Evolutionary conservation across 2,113 vertebrate species (phyloP), one percentile per base, ranked within the genome.

Genomic region (Perca schrenkii): DNA sequence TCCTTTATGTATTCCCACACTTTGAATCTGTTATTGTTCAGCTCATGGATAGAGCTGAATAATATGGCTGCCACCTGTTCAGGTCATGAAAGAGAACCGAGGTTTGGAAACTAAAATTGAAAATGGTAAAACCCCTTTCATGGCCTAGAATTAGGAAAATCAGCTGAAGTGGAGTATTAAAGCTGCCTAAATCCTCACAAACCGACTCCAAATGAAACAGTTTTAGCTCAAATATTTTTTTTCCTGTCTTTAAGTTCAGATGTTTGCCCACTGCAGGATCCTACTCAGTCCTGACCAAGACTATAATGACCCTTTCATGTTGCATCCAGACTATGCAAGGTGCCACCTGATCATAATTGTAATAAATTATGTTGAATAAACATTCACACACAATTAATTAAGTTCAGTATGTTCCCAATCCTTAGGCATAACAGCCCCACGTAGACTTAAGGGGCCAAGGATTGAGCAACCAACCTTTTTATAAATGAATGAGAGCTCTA

Each of bases 1-100:
- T 84, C 83, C 84, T 86, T 88, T 84, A 83, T 85, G 76, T 25
- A 82, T 88, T 86, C 84, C 84, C 86, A 88, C 80, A 82, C 82
- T 77, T 72, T 84, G 28, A 63, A 68, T 72, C 68, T 84, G 76
- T 77, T 75, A 56, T 67, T 80, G 57, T 68, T 85, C 46, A 72
- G 56, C 68, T 69, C 66, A 63, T 36, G 58, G 69, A 67, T 17
- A 12, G 43, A 78, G 79, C 31, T 34, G 64, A 73, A 72, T 58
- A 79, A 82, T 83, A 54, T 80, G 70, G 87, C 53, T 62, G 77
- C 80, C 86, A 88, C 84, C 81, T 82, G 77, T 63, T 86, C 54
- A 22, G 64, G 64, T 46, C 80, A 70, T 74, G 63, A 75, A 63
- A 70, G 56, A 77, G 71, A 77, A 60, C 40, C 19, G 34, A 67